Conservation (phyloP, 1,140 invertebrate species). For the Chironomus tepperi region DNA sequence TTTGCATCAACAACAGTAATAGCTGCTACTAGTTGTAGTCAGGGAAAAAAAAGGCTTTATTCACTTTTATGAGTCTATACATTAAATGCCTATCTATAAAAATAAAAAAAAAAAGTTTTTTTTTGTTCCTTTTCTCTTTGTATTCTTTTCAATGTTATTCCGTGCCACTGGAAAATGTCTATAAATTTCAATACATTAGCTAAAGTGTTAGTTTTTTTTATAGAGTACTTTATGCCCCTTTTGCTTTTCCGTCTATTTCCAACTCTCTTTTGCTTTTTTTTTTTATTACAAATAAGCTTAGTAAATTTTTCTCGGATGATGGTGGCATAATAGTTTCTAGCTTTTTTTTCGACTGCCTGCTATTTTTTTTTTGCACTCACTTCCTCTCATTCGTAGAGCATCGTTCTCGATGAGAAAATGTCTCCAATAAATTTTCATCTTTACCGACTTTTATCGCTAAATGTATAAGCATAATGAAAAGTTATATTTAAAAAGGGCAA, state of each 20-base stretch:
- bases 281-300: too few relatives aligned
- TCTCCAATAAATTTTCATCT: constrained; percentile 23
- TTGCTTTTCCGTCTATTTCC: neutral
- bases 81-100: constrained; percentile 11
- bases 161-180: neutral
- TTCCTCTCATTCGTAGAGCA: too few relatives aligned
- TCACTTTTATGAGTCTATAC: neutral
- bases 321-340: neutral
- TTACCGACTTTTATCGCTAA: constrained; percentile 20
- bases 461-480: constrained; percentile 2
- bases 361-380: neutral
- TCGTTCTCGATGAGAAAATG: neutral
- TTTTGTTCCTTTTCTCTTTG: too few relatives aligned
- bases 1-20: neutral
- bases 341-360: neutral
- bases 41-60: neutral
- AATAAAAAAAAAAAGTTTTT: too few relatives aligned
- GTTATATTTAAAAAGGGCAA: neutral
- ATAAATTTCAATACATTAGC: constrained; percentile 24
- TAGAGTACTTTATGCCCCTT: neutral
- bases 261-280: neutral
- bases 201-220: constrained; percentile 22
- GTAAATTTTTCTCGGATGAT: too few relatives aligned
- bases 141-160: too few relatives aligned
- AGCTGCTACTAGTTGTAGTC: too few relatives aligned